Percentiles rank a stretch among this genome's conserved stretches.
Evolutionary conservation across 2,113 vertebrate genomes (phyloP).

Genomic region (Drymodes brunneopygia): DNA sequence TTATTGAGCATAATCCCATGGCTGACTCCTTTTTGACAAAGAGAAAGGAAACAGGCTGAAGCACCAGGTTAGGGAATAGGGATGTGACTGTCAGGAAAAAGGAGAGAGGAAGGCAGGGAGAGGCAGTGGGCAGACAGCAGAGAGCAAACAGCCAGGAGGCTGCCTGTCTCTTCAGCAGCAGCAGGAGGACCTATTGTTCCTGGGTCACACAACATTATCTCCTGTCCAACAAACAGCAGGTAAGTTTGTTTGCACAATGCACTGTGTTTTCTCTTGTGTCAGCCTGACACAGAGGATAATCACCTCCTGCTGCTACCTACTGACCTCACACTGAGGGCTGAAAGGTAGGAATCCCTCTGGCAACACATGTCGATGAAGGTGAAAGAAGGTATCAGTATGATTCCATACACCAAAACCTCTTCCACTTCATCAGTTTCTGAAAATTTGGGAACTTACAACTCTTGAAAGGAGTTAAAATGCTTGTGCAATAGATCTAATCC

Average conservation of each 20-base stretch:
- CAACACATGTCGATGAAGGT: not conserved
- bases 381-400: not conserved
- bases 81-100: not conserved
- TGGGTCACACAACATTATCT: constrained; percentile 42
- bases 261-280: constrained; percentile 25
- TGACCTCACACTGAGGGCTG: constrained; percentile 18
- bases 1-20: not conserved
- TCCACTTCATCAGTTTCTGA: not conserved
- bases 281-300: constrained; percentile 39
- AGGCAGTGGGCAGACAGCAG: not conserved
- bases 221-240: constrained; percentile 53
- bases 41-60: not conserved
- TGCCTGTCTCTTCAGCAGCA: not conserved
- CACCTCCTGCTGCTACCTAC: constrained; percentile 30
- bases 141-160: not conserved
- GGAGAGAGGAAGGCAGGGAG: not conserved
- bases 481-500: not conserved
- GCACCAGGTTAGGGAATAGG: not conserved
- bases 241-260: constrained; percentile 47
- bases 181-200: constrained; percentile 27
- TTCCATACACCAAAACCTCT: not conserved
- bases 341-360: not conserved
- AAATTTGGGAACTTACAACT: not conserved
- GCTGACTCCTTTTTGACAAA: not conserved
- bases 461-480: not conserved